Evolutionary conservation across 1,140 invertebrate genomes (phyloP).

Genomic region (Drosophila burlai): DNA sequence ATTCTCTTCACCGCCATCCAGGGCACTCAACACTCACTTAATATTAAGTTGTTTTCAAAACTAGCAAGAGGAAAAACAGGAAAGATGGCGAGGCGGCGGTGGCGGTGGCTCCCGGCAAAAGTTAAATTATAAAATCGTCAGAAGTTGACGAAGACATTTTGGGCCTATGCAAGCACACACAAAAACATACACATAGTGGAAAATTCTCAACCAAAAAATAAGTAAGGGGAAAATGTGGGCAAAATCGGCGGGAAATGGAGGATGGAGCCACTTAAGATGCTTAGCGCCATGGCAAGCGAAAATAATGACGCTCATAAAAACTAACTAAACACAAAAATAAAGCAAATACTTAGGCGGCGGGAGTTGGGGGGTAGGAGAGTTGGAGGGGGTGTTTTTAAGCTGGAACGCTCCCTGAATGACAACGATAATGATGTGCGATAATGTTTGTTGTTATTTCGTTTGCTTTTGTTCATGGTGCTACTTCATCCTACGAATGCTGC

Average conservation of each 20-base stretch:
- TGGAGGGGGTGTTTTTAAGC: slow-evolving; percentile 53
- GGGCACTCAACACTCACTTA: slow-evolving; percentile 48
- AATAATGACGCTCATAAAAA: slow-evolving; percentile 84
- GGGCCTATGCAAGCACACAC: slow-evolving; percentile 72
- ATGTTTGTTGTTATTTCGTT: slow-evolving; percentile 67
- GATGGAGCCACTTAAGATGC: slow-evolving; percentile 74
- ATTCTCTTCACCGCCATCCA: slow-evolving; percentile 8
- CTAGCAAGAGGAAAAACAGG: slow-evolving; percentile 48
- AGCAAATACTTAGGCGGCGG: slow-evolving; percentile 58
- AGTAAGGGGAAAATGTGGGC: slow-evolving; percentile 2
- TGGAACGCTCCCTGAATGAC: slow-evolving; percentile 70
- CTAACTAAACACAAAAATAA: slow-evolving; percentile 81
- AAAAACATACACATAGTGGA: neutral
- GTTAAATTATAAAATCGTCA: slow-evolving; percentile 79
- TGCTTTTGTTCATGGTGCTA: slow-evolving; percentile 75
- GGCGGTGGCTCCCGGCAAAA: slow-evolving; percentile 40
- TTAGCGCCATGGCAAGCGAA: slow-evolving; percentile 82
- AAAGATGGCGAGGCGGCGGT: neutral
- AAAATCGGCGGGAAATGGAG: neutral
- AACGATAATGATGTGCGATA: slow-evolving; percentile 84
- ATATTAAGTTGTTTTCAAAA: slow-evolving; percentile 79
- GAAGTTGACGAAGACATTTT: slow-evolving; percentile 66
- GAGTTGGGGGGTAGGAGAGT: neutral
- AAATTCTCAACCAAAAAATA: slow-evolving; percentile 23
- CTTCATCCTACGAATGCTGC: slow-evolving; percentile 46